Evolutionary conservation across 2,113 vertebrate species (phyloP).

Genomic region (Tachycineta bicolor): DNA sequence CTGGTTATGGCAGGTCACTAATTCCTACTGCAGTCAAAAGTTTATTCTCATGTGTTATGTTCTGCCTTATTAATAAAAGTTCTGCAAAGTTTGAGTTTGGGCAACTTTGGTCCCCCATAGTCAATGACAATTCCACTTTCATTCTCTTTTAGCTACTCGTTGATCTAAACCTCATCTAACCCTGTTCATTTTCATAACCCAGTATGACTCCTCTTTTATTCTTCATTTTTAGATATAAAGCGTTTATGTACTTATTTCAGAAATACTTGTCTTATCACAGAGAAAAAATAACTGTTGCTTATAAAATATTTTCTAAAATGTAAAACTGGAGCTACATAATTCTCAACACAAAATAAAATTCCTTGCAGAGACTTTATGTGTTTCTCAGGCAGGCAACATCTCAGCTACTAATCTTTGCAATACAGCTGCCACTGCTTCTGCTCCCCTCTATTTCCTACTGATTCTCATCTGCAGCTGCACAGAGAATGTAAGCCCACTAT

Average conservation of each 20-base stretch:
- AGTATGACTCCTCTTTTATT: neutral
- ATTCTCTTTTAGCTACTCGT: neutral
- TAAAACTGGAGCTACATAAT: neutral
- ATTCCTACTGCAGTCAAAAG: neutral
- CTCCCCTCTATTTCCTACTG: neutral
- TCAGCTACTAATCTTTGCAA: neutral
- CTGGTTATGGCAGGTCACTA: neutral
- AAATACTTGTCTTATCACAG: neutral
- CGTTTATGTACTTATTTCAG: neutral
- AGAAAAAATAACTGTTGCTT: neutral
- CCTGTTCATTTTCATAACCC: neutral
- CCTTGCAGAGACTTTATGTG: neutral
- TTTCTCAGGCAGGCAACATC: neutral
- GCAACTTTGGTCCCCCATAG: neutral
- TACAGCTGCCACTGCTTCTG: neutral
- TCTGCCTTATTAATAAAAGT: neutral
- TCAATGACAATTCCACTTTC: neutral
- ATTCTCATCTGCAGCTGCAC: neutral
- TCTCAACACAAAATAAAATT: neutral
- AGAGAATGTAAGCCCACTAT: neutral
- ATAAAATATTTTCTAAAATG: neutral
- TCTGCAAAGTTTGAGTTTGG: neutral
- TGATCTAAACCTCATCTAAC: neutral
- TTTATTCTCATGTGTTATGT: neutral
- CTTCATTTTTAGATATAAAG: neutral